Evolutionary conservation across 2,797 vertebrate species (phyloP), one percentile per base, ranked within the genome.

Genomic region (Mionectes olivaceus): DNA sequence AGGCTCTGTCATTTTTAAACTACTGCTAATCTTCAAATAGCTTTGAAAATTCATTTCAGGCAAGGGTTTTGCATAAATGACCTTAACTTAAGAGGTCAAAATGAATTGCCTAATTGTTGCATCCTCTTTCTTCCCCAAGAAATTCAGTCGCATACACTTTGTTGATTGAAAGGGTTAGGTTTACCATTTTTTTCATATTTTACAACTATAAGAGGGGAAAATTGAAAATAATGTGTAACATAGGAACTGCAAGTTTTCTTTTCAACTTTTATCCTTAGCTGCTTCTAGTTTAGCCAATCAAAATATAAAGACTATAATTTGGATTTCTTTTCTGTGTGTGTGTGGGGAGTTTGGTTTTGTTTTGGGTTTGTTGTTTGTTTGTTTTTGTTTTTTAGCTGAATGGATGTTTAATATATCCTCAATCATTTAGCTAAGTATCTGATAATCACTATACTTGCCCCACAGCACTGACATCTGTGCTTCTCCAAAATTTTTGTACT

Each of bases 11-110:
- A 0, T 0, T 91, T 89, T 92, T 37, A 78, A 92, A 86, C n/a
- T 68, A 68, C 16, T 68, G 23, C 8, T 89, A 65, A 80, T 94
- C 56, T 92, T 85, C 74, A 92, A 93, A 88, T 57, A 79, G 68
- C n/a, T 57, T 87, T 55, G n/a, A 85, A 92, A 91, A 89, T 83
- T 85, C 46, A 75, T 93, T 95, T 85, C 23, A 33, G 57, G 46
- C 49, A 90, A 80, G 21, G 23, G 24, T 7, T 92, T 93, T 94
- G 53, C 68, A 78, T 65, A 74, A 78, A 61, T 57, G 59, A 52
- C 80, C 37, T 77, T 89, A 71, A 16, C 11, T 39, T 55, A 75
- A 41, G 77, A 89, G 61, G 80, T 91, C 81, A 92, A 94, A 89
- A 84, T 56, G 28, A 33, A n/a, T 74, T 89, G 46, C 53, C 43